A percentile compares a stretch with the other conserved stretches of the same genome.
phyloP scores from a whole-genome alignment of 2,888 invertebrate species.

The Drosophila imparisetae region DNA sequence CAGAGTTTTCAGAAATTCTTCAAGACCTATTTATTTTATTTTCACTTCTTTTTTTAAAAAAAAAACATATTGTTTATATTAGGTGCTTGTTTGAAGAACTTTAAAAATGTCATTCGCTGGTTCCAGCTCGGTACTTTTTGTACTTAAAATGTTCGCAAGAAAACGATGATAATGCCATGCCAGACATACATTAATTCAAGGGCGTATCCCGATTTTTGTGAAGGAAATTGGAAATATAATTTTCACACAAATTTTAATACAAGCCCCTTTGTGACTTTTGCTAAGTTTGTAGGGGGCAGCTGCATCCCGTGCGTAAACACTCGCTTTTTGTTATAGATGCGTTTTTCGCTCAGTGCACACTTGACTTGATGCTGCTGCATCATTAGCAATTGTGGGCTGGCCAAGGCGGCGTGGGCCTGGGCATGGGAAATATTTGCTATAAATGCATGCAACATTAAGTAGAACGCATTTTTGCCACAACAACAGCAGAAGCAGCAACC shows the following conservation, averaged over 20 bases:
- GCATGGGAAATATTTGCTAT: slow-evolving; percentile 79
- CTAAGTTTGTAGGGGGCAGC: not conserved
- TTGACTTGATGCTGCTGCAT: slow-evolving; percentile 39
- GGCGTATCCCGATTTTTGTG: not conserved
- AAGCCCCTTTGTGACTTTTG: not conserved
- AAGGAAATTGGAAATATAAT: not conserved
- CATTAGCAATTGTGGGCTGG: slow-evolving; percentile 75
- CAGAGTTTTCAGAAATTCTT: not conserved
- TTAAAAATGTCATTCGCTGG: not conserved
- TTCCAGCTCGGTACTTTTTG: not conserved
- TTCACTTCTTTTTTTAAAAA: not conserved
- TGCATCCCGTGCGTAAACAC: not conserved
- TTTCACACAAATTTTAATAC: not conserved
- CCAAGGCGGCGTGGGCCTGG: slow-evolving; percentile 50
- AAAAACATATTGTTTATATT: not conserved
- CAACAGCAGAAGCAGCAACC: slow-evolving; percentile 40
- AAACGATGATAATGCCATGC: not conserved
- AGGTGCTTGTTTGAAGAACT: not conserved
- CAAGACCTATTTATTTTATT: not conserved
- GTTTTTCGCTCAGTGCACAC: not conserved
- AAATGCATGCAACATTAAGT: slow-evolving; percentile 80
- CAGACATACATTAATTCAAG: not conserved
- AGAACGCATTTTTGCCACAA: slow-evolving; percentile 72
- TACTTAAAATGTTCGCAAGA: not conserved
- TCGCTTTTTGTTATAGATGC: too few species aligned